These are phyloP conservation scores for Hydropsyche tenuis DNA, from an alignment of 1,140 invertebrate genomes.

Conservation along the genomic window DNA sequence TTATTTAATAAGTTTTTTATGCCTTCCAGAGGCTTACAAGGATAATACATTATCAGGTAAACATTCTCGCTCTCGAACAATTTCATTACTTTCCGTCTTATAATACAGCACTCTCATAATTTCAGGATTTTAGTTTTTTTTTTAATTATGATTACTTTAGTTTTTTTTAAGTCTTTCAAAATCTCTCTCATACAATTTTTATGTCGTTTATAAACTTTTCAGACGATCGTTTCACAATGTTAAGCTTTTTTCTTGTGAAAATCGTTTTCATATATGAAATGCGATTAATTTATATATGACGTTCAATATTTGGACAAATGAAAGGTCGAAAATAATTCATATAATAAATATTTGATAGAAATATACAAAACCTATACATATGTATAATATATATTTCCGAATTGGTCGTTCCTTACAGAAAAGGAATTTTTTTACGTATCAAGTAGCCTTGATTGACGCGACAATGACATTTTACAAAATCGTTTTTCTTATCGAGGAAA, in stretches of 20 bases:
- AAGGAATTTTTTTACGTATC: conserved; percentile 5
- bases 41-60: conserved; percentile 7
- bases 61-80: not conserved
- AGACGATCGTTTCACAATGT: not conserved
- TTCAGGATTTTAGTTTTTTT: conserved; percentile 16
- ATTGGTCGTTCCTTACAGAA: conserved; percentile 20
- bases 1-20: conserved; percentile 4
- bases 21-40: not conserved
- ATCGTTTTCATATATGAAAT: no score
- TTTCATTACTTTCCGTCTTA: conserved; percentile 13
- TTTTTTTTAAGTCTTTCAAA: conserved; percentile 20
- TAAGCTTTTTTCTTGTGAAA: no score
- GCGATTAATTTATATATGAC: no score
- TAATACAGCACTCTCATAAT: conserved; percentile 8
- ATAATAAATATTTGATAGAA: conserved; percentile 14
- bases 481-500: conserved; percentile 13
- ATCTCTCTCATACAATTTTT: conserved; percentile 22
- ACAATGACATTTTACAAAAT: not conserved
- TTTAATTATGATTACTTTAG: conserved; percentile 30
- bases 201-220: conserved; percentile 6
- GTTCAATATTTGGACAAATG: no score
- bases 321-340: no score
- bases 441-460: no score
- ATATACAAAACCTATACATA: conserved; percentile 23
- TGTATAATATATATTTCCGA: conserved; percentile 10